Conservation (phyloP, 2,888 invertebrate species). For the Drosophila nr. perissopoda region DNA sequence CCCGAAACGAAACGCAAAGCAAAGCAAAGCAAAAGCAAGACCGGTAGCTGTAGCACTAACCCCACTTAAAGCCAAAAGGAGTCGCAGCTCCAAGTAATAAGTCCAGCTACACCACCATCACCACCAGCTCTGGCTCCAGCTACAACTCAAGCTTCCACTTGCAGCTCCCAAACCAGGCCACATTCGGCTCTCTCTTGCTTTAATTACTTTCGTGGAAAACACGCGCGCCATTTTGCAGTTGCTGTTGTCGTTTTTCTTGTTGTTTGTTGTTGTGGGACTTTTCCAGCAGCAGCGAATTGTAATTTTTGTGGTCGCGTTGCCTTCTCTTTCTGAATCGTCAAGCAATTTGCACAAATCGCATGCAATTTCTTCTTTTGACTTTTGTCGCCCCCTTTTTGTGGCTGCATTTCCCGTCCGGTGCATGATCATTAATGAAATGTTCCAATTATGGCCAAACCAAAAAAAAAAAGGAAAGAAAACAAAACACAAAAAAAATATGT, state of each 20-base stretch:
- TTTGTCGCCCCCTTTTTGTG: slow-evolving; percentile 32
- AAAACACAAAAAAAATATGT: neutral
- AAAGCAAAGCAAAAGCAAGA: slow-evolving; percentile 35
- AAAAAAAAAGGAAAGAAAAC: neutral
- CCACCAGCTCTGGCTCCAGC: slow-evolving; percentile 16
- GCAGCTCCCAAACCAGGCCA: slow-evolving; percentile 26
- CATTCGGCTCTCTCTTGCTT: slow-evolving; percentile 37
- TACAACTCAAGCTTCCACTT: slow-evolving; percentile 16
- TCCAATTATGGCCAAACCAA: slow-evolving; percentile 62
- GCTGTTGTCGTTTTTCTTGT: slow-evolving; percentile 8
- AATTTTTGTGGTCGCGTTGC: slow-evolving; percentile 42
- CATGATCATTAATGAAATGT: slow-evolving; percentile 71
- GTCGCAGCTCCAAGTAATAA: slow-evolving; percentile 22
- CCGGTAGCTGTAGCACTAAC: slow-evolving; percentile 63
- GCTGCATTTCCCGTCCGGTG: slow-evolving; percentile 62
- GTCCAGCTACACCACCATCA: slow-evolving; percentile 1
- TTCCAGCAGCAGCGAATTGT: slow-evolving; percentile 50
- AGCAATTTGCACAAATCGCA: slow-evolving; percentile 69
- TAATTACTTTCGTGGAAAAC: slow-evolving; percentile 82
- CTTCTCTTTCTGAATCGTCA: slow-evolving; percentile 81
- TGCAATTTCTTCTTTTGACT: slow-evolving; percentile 60
- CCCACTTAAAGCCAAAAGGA: slow-evolving; percentile 60
- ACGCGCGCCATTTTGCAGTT: slow-evolving; percentile 67
- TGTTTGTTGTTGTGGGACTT: slow-evolving; percentile 24
- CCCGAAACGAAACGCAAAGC: slow-evolving; percentile 30